Conservation (phyloP, 1,140 invertebrate species). For the Bombus pascuorum region DNA sequence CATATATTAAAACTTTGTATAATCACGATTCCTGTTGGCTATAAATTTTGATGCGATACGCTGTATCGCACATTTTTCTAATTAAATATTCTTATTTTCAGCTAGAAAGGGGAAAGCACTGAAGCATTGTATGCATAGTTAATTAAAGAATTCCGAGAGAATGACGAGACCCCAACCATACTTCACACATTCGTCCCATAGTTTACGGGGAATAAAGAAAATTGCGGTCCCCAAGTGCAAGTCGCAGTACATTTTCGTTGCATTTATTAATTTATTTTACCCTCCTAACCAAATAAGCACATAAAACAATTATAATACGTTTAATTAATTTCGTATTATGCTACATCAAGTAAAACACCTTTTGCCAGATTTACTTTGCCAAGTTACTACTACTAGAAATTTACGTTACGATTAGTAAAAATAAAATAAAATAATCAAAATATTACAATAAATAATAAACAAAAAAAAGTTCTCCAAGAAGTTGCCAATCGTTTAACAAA, state of each 20-base stretch:
- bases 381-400: too few species aligned
- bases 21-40: background rate
- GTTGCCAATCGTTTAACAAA: background rate
- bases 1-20: background rate
- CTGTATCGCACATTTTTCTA: background rate
- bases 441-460: too few species aligned
- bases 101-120: background rate
- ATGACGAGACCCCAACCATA: background rate
- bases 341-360: background rate
- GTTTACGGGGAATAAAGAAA: background rate
- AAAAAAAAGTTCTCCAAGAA: background rate
- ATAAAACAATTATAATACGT: background rate
- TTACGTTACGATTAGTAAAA: too few species aligned
- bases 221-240: background rate
- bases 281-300: background rate
- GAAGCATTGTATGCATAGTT: background rate
- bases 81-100: background rate
- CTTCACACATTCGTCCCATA: background rate
- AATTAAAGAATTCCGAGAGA: background rate
- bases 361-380: background rate
- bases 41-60: too few species aligned
- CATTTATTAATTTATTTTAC: background rate
- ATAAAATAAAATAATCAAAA: too few species aligned
- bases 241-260: background rate
- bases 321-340: background rate